phyloP scores from a whole-genome alignment of 2,888 invertebrate species.

The Aradus depressus region DNA sequence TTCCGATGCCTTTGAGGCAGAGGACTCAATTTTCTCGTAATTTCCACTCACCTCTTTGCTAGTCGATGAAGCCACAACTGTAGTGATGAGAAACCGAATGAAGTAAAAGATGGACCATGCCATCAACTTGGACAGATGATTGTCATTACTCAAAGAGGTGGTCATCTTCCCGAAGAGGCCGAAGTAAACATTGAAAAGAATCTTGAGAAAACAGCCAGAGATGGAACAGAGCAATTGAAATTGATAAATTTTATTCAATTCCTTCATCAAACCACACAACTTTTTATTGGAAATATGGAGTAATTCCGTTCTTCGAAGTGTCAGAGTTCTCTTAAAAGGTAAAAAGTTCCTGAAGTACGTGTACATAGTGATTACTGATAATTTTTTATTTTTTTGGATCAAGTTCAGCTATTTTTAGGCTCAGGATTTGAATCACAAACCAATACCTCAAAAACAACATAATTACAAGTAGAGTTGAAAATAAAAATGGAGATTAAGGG shows the following conservation, averaged over 20 bases:
- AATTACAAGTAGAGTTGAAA: too few species aligned
- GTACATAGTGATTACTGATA: too few species aligned
- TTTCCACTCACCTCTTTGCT: constrained; percentile 14
- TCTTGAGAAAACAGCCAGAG: constrained; percentile 19
- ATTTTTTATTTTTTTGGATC: too few species aligned
- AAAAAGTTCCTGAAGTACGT: constrained; percentile 1
- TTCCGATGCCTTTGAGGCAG: too few species aligned
- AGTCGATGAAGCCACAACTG: constrained; percentile 10
- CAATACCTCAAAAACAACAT: too few species aligned
- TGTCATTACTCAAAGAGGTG: neutral
- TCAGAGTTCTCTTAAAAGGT: neutral
- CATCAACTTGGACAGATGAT: neutral
- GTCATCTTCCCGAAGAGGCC: constrained; percentile 4
- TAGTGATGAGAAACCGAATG: constrained; percentile 3
- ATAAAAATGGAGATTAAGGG: too few species aligned
- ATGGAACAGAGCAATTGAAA: constrained; percentile 21
- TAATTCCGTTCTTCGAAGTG: constrained; percentile 10
- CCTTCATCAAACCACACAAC: constrained; percentile 12
- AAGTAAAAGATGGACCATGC: constrained; percentile 16
- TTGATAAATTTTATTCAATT: constrained; percentile 19
- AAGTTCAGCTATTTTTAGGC: too few species aligned
- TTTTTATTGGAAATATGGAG: constrained; percentile 15
- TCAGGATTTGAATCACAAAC: too few species aligned
- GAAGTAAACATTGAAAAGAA: constrained; percentile 26
- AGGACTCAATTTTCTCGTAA: neutral